Evolutionary conservation across 2,888 invertebrate genomes (phyloP), one percentile per base, ranked within the genome.

Genomic region (Agrotis clavis): DNA sequence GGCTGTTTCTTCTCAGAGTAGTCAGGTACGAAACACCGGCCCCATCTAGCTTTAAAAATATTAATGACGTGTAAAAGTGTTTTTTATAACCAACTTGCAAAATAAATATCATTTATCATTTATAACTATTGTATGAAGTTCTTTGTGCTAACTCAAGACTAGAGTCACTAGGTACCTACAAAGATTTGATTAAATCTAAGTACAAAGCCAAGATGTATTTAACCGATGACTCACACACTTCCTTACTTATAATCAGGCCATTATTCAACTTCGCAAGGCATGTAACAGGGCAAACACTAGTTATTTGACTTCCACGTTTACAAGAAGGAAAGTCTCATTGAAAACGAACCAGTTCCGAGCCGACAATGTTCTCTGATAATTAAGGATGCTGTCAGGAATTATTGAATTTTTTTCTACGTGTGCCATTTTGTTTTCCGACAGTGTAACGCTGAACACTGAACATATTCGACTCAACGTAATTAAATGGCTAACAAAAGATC

Each of bases 401-500:
- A 79, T 79, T 79, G 79, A 35, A 53, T 30, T 84, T 83, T 84
- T 86, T 85, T 79, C 77, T 82, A 85, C 81, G 76, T 79, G 74
- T 85, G 81, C 83, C 86, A 86, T 85, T 87, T 87, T 77, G 82
- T 83, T 81, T 82, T 83, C 81, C 83, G 87, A 86, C 87, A 84
- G 86, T 88, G 35, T 41, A 14, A 57, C 35, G 35, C 57, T 54
- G 87, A 88, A 86, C 87, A 85, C 86, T 88, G 86, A 89, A 88
- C 59, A 79, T 54, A 79, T 89, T 87, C 88, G 84, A 84, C 87
- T 81, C 89, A 90, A 90, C 86, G 89, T 94, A 94, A 94, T 93
- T 94, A 94, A 94, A 94, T 94, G 91, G 87, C 92, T 88, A 91
- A 93, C 92, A 92, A 92, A 93, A 95, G 93, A 93, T 94, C 95